These are phyloP conservation scores for Aelia acuminata DNA, from an alignment of 2,888 invertebrate species.

Conservation along the genomic window DNA sequence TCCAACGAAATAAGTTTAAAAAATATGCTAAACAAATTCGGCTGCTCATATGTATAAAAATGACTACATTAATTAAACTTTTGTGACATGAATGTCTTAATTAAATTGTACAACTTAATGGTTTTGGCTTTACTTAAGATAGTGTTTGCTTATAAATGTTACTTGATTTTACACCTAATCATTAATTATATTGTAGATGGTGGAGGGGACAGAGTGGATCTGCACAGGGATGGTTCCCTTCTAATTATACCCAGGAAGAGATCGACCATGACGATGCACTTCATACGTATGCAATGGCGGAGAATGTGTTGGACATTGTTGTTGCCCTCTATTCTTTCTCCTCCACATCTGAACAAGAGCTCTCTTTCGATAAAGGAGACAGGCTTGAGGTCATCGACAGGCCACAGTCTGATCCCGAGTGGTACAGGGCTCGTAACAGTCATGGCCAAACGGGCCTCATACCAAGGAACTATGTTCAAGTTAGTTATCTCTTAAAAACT, in stretches of 20 bases:
- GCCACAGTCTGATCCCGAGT: constrained; percentile 97
- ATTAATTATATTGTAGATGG: constrained; percentile 82
- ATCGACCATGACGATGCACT: constrained; percentile 89
- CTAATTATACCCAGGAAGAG: constrained; percentile 94
- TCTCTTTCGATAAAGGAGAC: constrained; percentile 97
- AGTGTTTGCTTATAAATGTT: no score
- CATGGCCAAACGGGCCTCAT: constrained; percentile 95
- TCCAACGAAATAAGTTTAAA: no score
- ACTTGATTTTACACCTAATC: no score
- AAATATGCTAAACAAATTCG: no score
- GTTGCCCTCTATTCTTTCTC: constrained; percentile 95
- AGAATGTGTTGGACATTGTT: constrained; percentile 95
- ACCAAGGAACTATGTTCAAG: constrained; percentile 91
- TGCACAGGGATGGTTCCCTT: constrained; percentile 93
- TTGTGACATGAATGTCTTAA: no score
- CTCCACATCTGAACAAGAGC: constrained; percentile 94
- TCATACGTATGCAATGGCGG: constrained; percentile 94
- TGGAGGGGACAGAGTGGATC: constrained; percentile 92
- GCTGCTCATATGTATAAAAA: no score
- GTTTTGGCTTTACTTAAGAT: no score
- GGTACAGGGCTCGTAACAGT: constrained; percentile 96
- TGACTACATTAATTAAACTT: no score
- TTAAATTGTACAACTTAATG: no score
- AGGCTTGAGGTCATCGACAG: constrained; percentile 95
- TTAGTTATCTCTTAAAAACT: constrained; percentile 64